A percentile compares a stretch with the other conserved stretches of the same genome.
These are phyloP conservation scores for Rhynchopsitta pachyrhyncha DNA, from an alignment of 2,113 vertebrate species.

Conservation along the genomic window DNA sequence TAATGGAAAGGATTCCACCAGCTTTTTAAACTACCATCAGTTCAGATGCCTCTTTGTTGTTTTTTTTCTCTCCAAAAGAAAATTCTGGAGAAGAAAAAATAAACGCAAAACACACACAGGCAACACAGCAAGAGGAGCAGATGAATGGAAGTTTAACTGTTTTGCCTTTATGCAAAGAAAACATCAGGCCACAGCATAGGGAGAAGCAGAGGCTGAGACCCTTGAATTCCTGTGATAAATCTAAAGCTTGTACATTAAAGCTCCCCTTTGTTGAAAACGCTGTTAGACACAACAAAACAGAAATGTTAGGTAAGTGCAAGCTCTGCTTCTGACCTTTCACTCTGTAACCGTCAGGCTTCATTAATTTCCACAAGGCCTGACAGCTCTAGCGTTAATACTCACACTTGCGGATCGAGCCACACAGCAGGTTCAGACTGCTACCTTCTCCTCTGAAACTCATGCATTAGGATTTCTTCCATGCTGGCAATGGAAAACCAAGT, in stretches of 20 bases:
- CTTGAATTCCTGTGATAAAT: constrained; percentile 64
- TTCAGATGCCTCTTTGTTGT: not conserved
- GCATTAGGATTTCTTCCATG: constrained; percentile 82
- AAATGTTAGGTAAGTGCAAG: constrained; percentile 72
- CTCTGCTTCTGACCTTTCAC: constrained; percentile 78
- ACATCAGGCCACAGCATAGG: not conserved
- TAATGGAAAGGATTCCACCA: not conserved
- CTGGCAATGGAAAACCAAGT: constrained; percentile 84
- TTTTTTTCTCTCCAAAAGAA: not conserved
- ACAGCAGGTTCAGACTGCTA: constrained; percentile 80
- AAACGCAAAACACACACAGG: not conserved
- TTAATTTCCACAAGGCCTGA: constrained; percentile 80
- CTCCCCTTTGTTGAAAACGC: constrained; percentile 67
- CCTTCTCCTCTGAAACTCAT: constrained; percentile 83
- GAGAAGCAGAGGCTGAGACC: constrained; percentile 62
- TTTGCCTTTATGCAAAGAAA: constrained; percentile 51
- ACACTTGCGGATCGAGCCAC: constrained; percentile 83
- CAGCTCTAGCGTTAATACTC: constrained; percentile 80
- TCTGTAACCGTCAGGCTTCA: constrained; percentile 80
- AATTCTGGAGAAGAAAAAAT: not conserved
- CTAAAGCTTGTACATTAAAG: constrained; percentile 65
- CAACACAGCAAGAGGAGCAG: not conserved
- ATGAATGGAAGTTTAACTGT: constrained; percentile 6
- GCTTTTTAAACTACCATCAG: not conserved
- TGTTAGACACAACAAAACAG: constrained; percentile 76